These are phyloP conservation scores for Danaus chrysippus DNA, from an alignment of 2,888 invertebrate genomes.

Conservation along the genomic window DNA sequence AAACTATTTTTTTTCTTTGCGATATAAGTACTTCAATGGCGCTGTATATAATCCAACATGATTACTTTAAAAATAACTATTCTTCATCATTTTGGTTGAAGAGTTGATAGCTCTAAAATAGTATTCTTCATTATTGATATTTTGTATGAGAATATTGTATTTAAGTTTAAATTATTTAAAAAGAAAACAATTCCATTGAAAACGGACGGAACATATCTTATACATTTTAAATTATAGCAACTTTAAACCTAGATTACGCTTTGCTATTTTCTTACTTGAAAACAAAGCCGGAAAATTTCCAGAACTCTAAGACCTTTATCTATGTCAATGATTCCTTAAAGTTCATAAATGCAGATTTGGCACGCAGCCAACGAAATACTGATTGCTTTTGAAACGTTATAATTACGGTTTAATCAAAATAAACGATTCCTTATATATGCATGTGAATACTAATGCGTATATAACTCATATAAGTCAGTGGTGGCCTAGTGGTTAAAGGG, in stretches of 20 bases:
- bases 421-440: no score
- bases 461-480: no score
- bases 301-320: not conserved
- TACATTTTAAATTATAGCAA: not conserved
- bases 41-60: no score
- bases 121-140: no score
- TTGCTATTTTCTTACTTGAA: not conserved
- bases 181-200: not conserved
- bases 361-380: not conserved
- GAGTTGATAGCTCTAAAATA: no score
- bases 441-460: not conserved
- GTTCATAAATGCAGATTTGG: slow-evolving; percentile 3
- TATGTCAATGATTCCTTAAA: slow-evolving; percentile 4
- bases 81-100: no score
- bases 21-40: no score
- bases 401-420: no score
- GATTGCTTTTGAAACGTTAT: not conserved
- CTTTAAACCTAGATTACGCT: not conserved
- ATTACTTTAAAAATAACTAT: no score
- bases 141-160: no score
- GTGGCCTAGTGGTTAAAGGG: no score
- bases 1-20: no score
- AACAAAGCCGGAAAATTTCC: not conserved
- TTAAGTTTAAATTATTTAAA: not conserved
- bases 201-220: not conserved